Evolutionary conservation across 2,797 vertebrate species (phyloP), one percentile per base, ranked within the genome.

Genomic region (Tinamus major): DNA sequence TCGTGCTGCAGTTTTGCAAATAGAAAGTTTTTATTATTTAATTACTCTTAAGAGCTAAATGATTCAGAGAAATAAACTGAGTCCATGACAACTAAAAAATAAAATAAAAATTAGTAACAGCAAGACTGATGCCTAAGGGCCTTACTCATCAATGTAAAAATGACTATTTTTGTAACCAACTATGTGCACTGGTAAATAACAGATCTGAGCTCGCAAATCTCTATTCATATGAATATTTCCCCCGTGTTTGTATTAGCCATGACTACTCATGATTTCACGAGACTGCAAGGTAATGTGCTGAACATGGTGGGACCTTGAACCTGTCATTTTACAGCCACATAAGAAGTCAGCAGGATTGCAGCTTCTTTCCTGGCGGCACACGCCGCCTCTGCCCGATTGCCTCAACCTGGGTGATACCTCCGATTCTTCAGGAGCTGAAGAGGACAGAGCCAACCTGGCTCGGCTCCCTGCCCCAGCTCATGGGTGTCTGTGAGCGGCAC

Each of bases 1-100:
- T 55, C 23, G 39, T 74, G 51, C 35, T 76, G 39, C 42, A 82
- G 74, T 96, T 96, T 79, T 94, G 64, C 48, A 85, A 94, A 95
- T 1, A 1, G 26, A 96, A 85, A 16, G 39, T 81, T 94, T 95
- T 92, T 83, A 94, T 96, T 96, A 94, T 96, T 97, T 96, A 96
- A 93, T 96, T 96, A 96, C 77, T 83, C 79, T 87, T 71, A 85
- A 85, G 87, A 94, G 55, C 61, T 87, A 70, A 85, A 21, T 7
- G 7, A 89, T 90, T 92, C 51, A 93, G 92, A 85, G 53, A 93
- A 95, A 89, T 76, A 90, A 92, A 85, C 33, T 35, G 46, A 55
- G 20, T 83, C 46, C 74, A 86, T 79, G 37, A 87, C 71, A 83
- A 95, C 16, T 17, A 44, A 79, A 11, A 91, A 92, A 72, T 63